A percentile compares a stretch with the other conserved stretches of the same genome.
Evolutionary conservation across 2,888 invertebrate species (phyloP).

Genomic region (Eurytoma californica): DNA sequence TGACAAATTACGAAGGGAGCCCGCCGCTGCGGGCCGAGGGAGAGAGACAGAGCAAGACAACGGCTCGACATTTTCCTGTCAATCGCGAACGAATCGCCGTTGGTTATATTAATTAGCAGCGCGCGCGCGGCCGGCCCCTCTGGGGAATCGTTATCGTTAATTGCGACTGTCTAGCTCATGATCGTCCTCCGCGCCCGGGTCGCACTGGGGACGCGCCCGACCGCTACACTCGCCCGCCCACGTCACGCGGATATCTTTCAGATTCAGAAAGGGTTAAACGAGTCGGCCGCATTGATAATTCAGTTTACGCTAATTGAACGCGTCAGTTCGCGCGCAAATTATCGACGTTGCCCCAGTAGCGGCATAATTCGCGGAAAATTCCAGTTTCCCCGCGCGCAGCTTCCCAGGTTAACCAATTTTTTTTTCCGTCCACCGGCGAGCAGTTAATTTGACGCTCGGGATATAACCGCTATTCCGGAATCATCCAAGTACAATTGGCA

Average conservation of each 20-base stretch:
- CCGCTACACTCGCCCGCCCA: constrained; percentile 17
- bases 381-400: constrained; percentile 3
- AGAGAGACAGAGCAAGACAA: constrained; percentile 43
- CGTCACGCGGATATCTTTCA: constrained; percentile 45
- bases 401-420: too few species aligned
- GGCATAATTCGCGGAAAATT: background rate
- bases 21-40: constrained; percentile 11
- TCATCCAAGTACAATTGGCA: constrained; percentile 1
- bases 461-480: background rate
- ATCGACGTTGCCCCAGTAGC: background rate
- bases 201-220: constrained; percentile 15
- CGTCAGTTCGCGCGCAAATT: constrained; percentile 23
- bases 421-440: too few species aligned
- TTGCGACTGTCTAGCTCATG: constrained; percentile 70
- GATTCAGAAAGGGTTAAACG: constrained; percentile 47
- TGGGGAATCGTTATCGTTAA: constrained; percentile 72
- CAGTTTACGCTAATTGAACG: constrained; percentile 48
- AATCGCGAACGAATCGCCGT: constrained; percentile 60
- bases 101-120: constrained; percentile 74
- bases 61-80: constrained; percentile 68
- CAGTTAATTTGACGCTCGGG: background rate
- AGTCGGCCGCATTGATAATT: constrained; percentile 42
- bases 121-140: constrained; percentile 58
- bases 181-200: constrained; percentile 29
- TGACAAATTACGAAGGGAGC: constrained; percentile 70